A percentile compares a stretch with the other conserved stretches of the same genome.
These are phyloP conservation scores for Phrynocephalus forsythii DNA, from an alignment of 2,797 vertebrate genomes.

Conservation along the genomic window DNA sequence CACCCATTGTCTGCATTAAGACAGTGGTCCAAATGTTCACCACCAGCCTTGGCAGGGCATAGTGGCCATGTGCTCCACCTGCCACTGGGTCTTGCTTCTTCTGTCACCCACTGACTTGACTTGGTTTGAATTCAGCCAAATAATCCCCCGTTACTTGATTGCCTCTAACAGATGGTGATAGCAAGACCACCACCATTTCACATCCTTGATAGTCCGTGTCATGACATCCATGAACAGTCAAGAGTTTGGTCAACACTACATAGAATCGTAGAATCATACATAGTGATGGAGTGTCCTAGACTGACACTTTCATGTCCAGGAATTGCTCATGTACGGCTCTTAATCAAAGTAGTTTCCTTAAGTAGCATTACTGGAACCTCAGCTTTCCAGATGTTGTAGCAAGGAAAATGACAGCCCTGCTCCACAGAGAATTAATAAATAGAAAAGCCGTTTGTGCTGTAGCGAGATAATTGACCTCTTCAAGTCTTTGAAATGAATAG, in stretches of 20 bases:
- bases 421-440: background rate
- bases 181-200: too few relatives aligned
- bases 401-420: background rate
- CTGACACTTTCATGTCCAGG: background rate
- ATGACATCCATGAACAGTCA: too few relatives aligned
- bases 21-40: background rate
- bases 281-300: background rate
- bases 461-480: background rate
- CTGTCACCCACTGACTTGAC: too few relatives aligned
- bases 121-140: background rate
- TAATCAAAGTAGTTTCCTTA: background rate
- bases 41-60: background rate
- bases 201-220: too few relatives aligned
- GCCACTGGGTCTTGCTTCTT: too few relatives aligned
- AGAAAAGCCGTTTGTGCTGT: background rate
- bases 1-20: background rate
- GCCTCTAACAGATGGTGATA: too few relatives aligned
- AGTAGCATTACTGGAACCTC: background rate
- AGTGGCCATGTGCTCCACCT: background rate
- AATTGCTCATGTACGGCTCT: background rate
- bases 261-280: too few relatives aligned
- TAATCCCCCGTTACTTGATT: background rate
- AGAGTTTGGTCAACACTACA: too few relatives aligned
- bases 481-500: background rate
- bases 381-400: background rate